Conservation (phyloP, 2,797 vertebrate genomes). For the Hemibagrus guttatus region DNA sequence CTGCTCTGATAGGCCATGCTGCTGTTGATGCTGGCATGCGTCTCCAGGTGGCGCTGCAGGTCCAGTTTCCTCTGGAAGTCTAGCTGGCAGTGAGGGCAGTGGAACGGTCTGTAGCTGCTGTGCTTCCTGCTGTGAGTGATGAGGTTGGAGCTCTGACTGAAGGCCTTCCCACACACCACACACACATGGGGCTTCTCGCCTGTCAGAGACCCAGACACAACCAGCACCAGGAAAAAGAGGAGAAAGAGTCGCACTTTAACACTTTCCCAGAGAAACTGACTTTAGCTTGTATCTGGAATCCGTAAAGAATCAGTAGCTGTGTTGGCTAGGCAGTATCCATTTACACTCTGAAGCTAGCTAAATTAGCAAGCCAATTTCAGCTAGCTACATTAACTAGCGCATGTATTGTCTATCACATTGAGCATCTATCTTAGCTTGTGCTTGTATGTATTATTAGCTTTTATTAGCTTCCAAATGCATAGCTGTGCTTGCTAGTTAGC, state of each 20-base stretch:
- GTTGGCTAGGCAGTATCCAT: background rate
- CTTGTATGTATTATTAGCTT: background rate
- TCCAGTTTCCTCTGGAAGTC: constrained; percentile 75
- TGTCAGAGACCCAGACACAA: constrained; percentile 40
- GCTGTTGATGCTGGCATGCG: constrained; percentile 55
- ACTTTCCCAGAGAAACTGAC: background rate
- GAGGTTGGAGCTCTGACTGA: constrained; percentile 85
- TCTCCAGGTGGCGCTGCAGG: constrained; percentile 76
- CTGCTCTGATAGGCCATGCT: constrained; percentile 35
- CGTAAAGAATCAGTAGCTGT: background rate
- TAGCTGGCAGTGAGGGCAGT: constrained; percentile 68
- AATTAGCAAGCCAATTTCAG: background rate
- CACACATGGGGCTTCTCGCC: constrained; percentile 83
- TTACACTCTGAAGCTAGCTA: background rate
- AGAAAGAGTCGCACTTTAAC: background rate
- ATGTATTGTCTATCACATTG: background rate
- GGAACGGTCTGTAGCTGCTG: constrained; percentile 72
- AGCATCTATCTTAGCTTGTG: background rate
- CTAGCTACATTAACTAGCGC: background rate
- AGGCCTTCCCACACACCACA: constrained; percentile 80
- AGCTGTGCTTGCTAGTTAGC: background rate
- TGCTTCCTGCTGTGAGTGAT: constrained; percentile 83
- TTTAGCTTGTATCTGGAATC: background rate
- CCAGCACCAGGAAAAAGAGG: background rate
- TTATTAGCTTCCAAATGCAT: too few relatives aligned